These are phyloP conservation scores for Microcaecilia unicolor DNA, from an alignment of 2,797 vertebrate species.

Conservation along the genomic window DNA sequence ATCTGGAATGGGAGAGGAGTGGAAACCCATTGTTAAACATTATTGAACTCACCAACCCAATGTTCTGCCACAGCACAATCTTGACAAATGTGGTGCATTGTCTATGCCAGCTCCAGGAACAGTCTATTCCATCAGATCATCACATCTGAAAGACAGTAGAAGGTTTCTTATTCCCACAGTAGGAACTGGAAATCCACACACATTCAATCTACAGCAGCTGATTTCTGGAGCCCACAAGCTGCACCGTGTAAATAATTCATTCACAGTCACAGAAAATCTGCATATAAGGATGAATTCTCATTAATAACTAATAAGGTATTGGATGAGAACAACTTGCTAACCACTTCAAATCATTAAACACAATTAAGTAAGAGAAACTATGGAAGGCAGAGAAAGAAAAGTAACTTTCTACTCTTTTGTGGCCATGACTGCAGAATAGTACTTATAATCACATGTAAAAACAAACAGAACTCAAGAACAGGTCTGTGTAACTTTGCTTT, in stretches of 20 bases:
- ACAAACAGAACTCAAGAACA: too few species aligned
- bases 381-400: slow-evolving; percentile 6
- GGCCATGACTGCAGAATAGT: not conserved
- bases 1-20: too few species aligned
- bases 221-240: slow-evolving; percentile 45
- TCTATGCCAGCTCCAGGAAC: slow-evolving; percentile 12
- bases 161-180: slow-evolving; percentile 31
- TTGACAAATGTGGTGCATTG: too few species aligned
- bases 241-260: slow-evolving; percentile 62
- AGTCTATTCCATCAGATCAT: slow-evolving; percentile 20
- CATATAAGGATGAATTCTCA: slow-evolving; percentile 52
- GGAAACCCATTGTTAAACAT: too few species aligned
- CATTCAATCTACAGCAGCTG: slow-evolving; percentile 49
- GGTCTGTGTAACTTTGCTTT: too few species aligned
- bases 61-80: too few species aligned
- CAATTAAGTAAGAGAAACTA: slow-evolving; percentile 21
- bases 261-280: slow-evolving; percentile 51
- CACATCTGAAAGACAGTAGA: slow-evolving; percentile 30
- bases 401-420: slow-evolving; percentile 14
- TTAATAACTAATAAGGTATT: slow-evolving; percentile 51
- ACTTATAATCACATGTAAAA: slow-evolving; percentile 12
- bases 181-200: slow-evolving; percentile 27
- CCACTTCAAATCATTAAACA: slow-evolving; percentile 40
- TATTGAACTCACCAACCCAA: too few species aligned
- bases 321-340: slow-evolving; percentile 38